Evolutionary conservation across 2,113 vertebrate species (phyloP).

Genomic region (Australoheros scitulus): DNA sequence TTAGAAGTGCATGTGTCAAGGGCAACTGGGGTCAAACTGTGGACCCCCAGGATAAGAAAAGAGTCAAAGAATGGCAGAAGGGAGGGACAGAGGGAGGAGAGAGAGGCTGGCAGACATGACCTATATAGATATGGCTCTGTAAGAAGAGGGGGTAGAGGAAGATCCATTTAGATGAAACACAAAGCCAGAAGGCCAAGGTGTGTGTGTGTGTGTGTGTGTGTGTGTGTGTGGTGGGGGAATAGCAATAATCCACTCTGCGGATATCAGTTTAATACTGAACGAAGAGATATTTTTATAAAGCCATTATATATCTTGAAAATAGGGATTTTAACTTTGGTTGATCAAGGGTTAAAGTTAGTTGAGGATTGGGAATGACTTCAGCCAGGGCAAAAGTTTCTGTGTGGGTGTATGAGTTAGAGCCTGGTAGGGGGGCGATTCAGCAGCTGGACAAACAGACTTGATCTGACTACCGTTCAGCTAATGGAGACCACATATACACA

Average conservation of each 20-base stretch:
- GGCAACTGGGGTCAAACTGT: constrained; percentile 76
- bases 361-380: not conserved
- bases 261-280: not conserved
- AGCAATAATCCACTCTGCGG: not conserved
- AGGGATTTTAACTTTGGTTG: not conserved
- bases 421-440: constrained; percentile 32
- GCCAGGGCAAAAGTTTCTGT: not conserved
- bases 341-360: constrained; percentile 26
- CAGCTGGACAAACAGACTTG: constrained; percentile 73
- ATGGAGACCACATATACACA: constrained; percentile 29
- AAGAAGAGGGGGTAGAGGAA: constrained; percentile 28
- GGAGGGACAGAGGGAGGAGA: constrained; percentile 44
- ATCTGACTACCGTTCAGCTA: constrained; percentile 63
- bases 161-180: constrained; percentile 48
- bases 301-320: not conserved
- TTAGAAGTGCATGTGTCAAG: constrained; percentile 73
- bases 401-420: not conserved
- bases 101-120: constrained; percentile 53
- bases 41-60: constrained; percentile 51
- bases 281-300: not conserved
- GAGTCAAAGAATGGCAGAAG: constrained; percentile 50
- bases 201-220: constrained; percentile 9
- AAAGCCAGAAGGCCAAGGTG: constrained; percentile 28
- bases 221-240: not conserved
- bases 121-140: constrained; percentile 40